Evolutionary conservation across 2,888 invertebrate species (phyloP).

Genomic region (Ormyrus nitidulus): DNA sequence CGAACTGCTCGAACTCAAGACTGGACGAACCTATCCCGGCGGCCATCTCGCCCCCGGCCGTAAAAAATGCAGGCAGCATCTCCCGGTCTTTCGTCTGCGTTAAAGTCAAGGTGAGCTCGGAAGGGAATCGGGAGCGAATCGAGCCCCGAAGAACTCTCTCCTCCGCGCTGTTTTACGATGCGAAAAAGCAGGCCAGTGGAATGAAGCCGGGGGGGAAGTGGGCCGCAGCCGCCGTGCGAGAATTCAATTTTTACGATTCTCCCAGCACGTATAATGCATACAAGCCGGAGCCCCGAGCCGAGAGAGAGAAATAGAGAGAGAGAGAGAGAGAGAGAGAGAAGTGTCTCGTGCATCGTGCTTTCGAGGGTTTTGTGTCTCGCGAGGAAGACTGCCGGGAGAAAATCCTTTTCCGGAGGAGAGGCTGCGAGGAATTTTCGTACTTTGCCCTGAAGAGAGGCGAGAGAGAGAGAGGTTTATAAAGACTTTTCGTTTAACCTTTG

Average conservation of each 20-base stretch:
- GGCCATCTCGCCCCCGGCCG: background rate
- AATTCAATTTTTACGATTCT: slow-evolving; percentile 46
- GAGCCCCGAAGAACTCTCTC: background rate
- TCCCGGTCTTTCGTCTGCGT: background rate
- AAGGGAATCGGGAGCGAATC: slow-evolving; percentile 8
- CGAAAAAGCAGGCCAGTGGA: slow-evolving; percentile 42
- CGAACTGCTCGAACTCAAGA: too few species aligned
- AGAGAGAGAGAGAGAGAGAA: background rate
- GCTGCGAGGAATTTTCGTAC: too few species aligned
- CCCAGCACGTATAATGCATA: slow-evolving; percentile 21
- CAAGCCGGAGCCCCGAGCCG: background rate
- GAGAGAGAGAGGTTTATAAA: background rate
- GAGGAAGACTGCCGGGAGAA: background rate
- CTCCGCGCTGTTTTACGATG: slow-evolving; percentile 11
- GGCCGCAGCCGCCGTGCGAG: background rate
- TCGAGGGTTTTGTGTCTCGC: background rate
- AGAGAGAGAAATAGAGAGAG: too few species aligned
- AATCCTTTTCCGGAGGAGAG: background rate
- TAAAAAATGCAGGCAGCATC: slow-evolving; percentile 34
- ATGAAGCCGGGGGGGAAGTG: slow-evolving; percentile 17
- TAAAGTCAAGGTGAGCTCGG: background rate
- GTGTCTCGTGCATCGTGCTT: background rate
- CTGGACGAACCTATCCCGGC: too few species aligned
- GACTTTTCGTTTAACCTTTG: background rate
- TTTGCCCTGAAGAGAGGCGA: too few species aligned